Base-by-base conservation (phyloP, 2,888 invertebrate genomes). In the Drosophila antonietae region DNA sequence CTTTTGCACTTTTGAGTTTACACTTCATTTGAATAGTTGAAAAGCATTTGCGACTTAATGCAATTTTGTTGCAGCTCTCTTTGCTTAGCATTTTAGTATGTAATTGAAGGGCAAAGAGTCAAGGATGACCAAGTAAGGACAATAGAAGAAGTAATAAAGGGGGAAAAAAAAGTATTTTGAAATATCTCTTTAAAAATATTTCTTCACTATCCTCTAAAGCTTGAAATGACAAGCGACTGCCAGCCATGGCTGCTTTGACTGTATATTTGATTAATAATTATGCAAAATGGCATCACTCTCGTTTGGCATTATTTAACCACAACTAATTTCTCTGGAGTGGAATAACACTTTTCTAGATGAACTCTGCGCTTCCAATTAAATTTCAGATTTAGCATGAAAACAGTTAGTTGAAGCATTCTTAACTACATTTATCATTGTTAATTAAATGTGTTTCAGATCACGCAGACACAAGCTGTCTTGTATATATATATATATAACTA, bases 1-100 rank as follows among this genome's bases (percentile, higher is more conserved):
- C 41, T 63, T 76, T 76, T 37, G 43, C 63, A 28, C 63, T 62
- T 43, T 31, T 28, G 49, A 53, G 57, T 41, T 78, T 47, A 60
- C 74, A 67, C 61, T 61, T 73, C 66, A 56, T 66, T 78, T 44
- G 47, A 9, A 58, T 49, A 18, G 59, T 46, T 12, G 33, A 10
- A 55, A 12, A 55, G 57, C 10, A 62, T 53, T 41, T 57, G n/a
- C 14, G 33, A 47, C 56, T 49, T 62, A n/a, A 68, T 68, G 52
- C 12, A 55, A 28, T 53, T 23, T 3, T 6, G 15, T 55, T 35
- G 33, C 52, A 31, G 20, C 9, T 61, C 10, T 1, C 35, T 60
- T 23, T 41, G 12, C 33, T 44, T 58, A 20, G 20, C 20, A 43
- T 33, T 33, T 10, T 33, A 9, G n/a, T 10, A 9, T 35, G 23